Conservation (phyloP, 2,888 invertebrate species). For the Asteroscopus sphinx region DNA sequence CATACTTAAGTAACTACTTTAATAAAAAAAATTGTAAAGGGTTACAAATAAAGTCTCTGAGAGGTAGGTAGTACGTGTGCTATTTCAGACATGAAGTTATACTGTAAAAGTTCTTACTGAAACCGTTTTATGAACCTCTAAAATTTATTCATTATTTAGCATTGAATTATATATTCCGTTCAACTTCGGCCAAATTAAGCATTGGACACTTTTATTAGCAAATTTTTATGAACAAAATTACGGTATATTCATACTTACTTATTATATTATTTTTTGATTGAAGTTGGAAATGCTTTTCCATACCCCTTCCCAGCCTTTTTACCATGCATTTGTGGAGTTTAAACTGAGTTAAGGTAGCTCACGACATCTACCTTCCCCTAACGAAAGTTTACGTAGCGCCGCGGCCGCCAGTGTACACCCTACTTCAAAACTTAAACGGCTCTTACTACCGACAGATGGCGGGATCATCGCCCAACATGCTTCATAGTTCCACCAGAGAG, state of each 20-base stretch:
- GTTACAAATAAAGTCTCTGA: too few species aligned
- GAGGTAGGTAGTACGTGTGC: too few species aligned
- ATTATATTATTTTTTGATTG: conserved; percentile 31
- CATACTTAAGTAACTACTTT: conserved; percentile 3
- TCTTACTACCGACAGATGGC: conserved; percentile 28
- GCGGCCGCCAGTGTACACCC: neutral
- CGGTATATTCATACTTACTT: conserved; percentile 29
- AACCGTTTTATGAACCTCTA: conserved; percentile 26
- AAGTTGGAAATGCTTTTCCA: conserved; percentile 18
- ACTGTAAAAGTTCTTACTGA: conserved; percentile 9
- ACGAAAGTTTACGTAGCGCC: conserved; percentile 5
- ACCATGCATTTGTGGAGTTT: too few species aligned
- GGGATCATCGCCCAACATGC: neutral
- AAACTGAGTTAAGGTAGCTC: conserved; percentile 1
- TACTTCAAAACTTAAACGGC: conserved; percentile 2
- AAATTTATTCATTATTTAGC: conserved; percentile 47
- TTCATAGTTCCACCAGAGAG: neutral
- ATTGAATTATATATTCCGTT: conserved; percentile 42
- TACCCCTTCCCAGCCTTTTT: conserved; percentile 11
- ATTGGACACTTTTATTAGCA: conserved; percentile 35
- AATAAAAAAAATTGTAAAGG: too few species aligned
- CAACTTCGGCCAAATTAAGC: conserved; percentile 35
- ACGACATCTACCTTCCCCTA: conserved; percentile 34
- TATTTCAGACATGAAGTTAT: too few species aligned
- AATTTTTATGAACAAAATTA: conserved; percentile 35